Evolutionary conservation across 2,888 invertebrate genomes (phyloP).

Genomic region (Lasioglossum oenotherae): DNA sequence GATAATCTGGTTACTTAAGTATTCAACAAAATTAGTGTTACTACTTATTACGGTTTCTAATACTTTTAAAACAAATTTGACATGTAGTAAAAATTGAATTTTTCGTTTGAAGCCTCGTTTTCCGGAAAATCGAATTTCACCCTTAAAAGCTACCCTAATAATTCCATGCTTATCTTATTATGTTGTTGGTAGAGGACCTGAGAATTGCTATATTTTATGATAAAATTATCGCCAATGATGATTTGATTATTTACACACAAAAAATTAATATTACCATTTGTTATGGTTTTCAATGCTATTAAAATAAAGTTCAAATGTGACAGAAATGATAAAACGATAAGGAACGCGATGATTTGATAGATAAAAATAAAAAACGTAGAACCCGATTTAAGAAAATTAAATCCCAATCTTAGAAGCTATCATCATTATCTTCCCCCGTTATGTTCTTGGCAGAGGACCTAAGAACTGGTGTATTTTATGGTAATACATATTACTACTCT

Average conservation of each 20-base stretch:
- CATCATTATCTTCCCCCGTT: background rate
- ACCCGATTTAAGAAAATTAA: too few relatives aligned
- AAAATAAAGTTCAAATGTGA: background rate
- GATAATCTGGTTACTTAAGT: background rate
- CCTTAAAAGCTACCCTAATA: too few relatives aligned
- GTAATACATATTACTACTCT: background rate
- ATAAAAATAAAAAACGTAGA: too few relatives aligned
- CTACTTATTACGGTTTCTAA: background rate
- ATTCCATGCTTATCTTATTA: too few relatives aligned
- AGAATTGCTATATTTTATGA: background rate
- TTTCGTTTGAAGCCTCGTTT: background rate
- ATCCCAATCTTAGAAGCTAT: background rate
- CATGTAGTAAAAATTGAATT: background rate
- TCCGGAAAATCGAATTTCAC: background rate
- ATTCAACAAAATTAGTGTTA: background rate
- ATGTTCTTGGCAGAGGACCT: constrained; percentile 1
- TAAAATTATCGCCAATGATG: background rate
- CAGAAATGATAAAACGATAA: background rate
- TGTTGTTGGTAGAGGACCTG: too few relatives aligned
- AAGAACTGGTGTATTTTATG: background rate
- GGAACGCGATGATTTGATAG: background rate
- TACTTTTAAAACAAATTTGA: background rate
- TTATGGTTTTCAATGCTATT: background rate
- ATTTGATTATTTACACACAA: background rate
- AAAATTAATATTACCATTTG: background rate